Percentiles rank a stretch among this genome's conserved stretches.
Evolutionary conservation across 2,888 invertebrate genomes (phyloP).

Genomic region (Scelioninae gen. 2): DNA sequence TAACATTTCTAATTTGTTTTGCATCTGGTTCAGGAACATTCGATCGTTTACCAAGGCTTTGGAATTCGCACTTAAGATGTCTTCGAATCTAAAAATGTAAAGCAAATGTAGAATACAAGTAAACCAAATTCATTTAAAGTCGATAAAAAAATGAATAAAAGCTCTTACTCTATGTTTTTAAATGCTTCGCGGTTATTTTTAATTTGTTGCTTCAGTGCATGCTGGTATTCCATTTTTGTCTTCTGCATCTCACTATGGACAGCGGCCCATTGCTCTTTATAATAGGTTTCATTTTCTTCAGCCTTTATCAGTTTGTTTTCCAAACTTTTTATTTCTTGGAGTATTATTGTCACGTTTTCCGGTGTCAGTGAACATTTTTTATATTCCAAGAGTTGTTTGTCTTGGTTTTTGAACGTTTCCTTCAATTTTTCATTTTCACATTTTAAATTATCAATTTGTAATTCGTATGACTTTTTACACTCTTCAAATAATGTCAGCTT

Average conservation of each 20-base stretch:
- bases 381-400: slow-evolving; percentile 65
- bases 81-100: slow-evolving; percentile 67
- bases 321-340: slow-evolving; percentile 81
- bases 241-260: slow-evolving; percentile 82
- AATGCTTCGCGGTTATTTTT: slow-evolving; percentile 75
- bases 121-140: slow-evolving; percentile 15
- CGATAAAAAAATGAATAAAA: slow-evolving; percentile 6
- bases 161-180: slow-evolving; percentile 68
- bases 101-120: too few relatives aligned
- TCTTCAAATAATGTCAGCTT: slow-evolving; percentile 66
- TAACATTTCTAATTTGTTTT: slow-evolving; percentile 70
- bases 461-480: slow-evolving; percentile 65
- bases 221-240: slow-evolving; percentile 78
- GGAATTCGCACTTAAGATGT: slow-evolving; percentile 69
- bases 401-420: slow-evolving; percentile 63
- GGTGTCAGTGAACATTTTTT: slow-evolving; percentile 80
- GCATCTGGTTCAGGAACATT: slow-evolving; percentile 69
- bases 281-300: slow-evolving; percentile 82
- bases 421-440: slow-evolving; percentile 68
- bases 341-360: slow-evolving; percentile 81
- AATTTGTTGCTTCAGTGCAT: slow-evolving; percentile 77
- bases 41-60: slow-evolving; percentile 69
- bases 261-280: slow-evolving; percentile 86
- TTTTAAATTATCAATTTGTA: slow-evolving; percentile 66
- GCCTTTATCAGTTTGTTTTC: slow-evolving; percentile 82